Base-by-base conservation (phyloP, 2,888 invertebrate genomes). In the Stramonita haemastoma region DNA sequence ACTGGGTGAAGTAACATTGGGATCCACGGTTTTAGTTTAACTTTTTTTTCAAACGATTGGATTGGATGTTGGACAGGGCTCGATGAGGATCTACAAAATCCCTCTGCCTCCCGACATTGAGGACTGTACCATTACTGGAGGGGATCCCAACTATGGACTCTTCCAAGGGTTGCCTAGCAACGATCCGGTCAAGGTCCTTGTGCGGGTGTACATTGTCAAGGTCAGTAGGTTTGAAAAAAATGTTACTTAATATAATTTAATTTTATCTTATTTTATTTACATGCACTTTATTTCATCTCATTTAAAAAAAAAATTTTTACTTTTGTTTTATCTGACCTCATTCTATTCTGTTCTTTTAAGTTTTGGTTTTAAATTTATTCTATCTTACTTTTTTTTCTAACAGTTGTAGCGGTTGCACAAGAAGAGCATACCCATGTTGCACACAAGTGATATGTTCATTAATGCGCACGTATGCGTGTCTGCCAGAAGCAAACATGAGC, bases 61-160 rank as follows among this genome's bases (percentile, higher is more conserved):
- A 46, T 46, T 2, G 46, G 46, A 5, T 46, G 46, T 11, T 73
- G 73, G 8, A 87, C 95, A 98, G 97, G 98, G 98, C 8, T 98
- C 98, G 0, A 97, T 98, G 88, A 98, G 98, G 96, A 98, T 98
- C 17, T 98, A 98, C 96, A 98, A 98, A 95, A 97, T 98, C 97
- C 98, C 98, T 36, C 96, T 98, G 81, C 97, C 98, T 5, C 97
- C 97, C 95, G 97, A 97, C 94, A 97, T 97, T 73, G 97, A 97
- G 90, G 98, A 95, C 90, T 98, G 94, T 96, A 97, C 97, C 0
- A 96, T 97, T 26, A 97, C 97, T 97, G 98, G 98, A 32, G 97
- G 97, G 90, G 98, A 98, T 95, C 97, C 98, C 0, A 97, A 97
- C 92, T 97, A 97, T 92, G 98, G 98, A 32, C 97, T 98, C 92